phyloP scores from a whole-genome alignment of 1,140 invertebrate genomes.

The Chrysoperla carnea region DNA sequence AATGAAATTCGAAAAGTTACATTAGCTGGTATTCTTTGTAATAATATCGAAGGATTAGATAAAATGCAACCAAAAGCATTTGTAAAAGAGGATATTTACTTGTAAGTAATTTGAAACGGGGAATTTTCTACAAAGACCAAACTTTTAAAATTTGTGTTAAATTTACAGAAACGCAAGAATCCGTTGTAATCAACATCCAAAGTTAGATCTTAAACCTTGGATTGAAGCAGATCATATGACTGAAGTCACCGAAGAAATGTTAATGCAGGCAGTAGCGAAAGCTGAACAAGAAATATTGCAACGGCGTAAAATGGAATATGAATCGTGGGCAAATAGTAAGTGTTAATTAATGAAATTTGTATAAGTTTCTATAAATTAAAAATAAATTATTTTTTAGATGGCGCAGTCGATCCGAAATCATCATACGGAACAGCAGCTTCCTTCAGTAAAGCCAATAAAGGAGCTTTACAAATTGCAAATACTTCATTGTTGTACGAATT shows the following conservation, averaged over 20 bases:
- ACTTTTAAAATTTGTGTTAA: background rate
- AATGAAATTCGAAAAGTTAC: conserved; percentile 69
- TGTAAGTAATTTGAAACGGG: conserved; percentile 36
- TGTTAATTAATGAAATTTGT: conserved; percentile 5
- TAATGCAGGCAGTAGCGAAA: conserved; percentile 47
- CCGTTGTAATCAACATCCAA: conserved; percentile 49
- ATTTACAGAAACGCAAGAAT: conserved; percentile 54
- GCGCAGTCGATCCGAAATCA: conserved; percentile 65
- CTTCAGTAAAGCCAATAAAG: conserved; percentile 71
- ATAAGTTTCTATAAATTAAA: background rate
- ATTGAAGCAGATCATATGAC: conserved; percentile 30
- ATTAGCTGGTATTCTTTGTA: conserved; percentile 68
- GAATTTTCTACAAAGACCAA: background rate
- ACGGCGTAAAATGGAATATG: conserved; percentile 55
- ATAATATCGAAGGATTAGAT: conserved; percentile 47
- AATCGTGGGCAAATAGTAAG: conserved; percentile 49
- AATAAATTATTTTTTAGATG: too few relatives aligned
- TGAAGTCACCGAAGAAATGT: conserved; percentile 30
- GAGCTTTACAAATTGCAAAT: conserved; percentile 65
- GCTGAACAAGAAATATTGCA: conserved; percentile 53
- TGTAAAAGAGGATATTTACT: conserved; percentile 67
- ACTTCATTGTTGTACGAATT: conserved; percentile 76
- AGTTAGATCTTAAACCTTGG: conserved; percentile 45
- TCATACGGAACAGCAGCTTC: conserved; percentile 71
- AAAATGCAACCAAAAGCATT: conserved; percentile 71